phyloP scores from a whole-genome alignment of 2,113 vertebrate genomes.

The Leiothrix lutea region DNA sequence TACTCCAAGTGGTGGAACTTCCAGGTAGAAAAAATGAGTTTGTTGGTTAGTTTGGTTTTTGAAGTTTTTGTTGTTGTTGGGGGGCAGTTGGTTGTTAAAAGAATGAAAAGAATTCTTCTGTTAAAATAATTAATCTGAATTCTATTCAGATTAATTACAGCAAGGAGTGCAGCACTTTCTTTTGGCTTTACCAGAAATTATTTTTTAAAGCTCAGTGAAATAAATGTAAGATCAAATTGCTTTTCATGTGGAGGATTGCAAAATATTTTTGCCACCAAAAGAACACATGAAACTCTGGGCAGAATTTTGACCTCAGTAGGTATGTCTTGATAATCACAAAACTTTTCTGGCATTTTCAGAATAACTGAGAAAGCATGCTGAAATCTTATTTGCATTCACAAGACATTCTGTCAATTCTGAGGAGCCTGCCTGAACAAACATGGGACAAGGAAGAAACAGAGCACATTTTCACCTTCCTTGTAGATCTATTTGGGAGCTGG shows the following conservation, averaged over 20 bases:
- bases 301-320: not conserved
- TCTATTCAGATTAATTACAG: not conserved
- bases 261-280: not conserved
- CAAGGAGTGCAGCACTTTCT: not conserved
- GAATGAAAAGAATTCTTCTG: not conserved
- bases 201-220: not conserved
- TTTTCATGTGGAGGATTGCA: not conserved
- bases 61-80: fast-evolving
- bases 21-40: not conserved
- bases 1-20: not conserved
- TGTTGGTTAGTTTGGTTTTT: not conserved
- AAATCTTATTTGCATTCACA: not conserved
- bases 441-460: not conserved
- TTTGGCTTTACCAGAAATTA: not conserved
- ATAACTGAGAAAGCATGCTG: not conserved
- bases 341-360: not conserved
- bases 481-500: not conserved
- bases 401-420: no score
- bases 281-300: not conserved
- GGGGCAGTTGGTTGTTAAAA: not conserved
- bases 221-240: not conserved
- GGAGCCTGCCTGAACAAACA: no score
- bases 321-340: not conserved
- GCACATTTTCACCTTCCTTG: not conserved
- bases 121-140: not conserved